Conservation (phyloP, 2,888 invertebrate species). For the Steinernema hermaphroditum region DNA sequence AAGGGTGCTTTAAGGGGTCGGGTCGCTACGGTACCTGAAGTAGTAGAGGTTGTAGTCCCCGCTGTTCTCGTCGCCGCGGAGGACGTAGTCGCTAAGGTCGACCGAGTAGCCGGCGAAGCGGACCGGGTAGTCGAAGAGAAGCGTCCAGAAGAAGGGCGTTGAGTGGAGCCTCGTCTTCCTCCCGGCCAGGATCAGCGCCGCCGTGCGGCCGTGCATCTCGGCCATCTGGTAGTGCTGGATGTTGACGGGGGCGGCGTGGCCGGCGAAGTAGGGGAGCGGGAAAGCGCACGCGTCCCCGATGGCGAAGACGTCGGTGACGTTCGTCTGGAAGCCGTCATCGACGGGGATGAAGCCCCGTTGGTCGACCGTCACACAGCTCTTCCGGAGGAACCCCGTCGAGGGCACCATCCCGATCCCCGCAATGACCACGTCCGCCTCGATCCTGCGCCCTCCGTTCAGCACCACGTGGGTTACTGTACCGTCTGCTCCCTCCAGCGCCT, state of each 20-base stretch:
- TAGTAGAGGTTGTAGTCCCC: constrained; percentile 1
- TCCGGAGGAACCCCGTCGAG: background rate
- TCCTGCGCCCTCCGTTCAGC: background rate
- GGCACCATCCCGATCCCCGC: constrained; percentile 14
- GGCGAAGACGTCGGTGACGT: constrained; percentile 78
- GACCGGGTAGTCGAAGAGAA: constrained; percentile 5
- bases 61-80: background rate
- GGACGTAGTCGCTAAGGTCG: constrained; percentile 3
- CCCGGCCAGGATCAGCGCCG: background rate
- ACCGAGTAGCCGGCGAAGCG: constrained; percentile 2
- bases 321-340: constrained; percentile 72
- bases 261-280: constrained; percentile 75
- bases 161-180: background rate
- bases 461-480: constrained; percentile 8
- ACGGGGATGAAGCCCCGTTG: background rate
- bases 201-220: constrained; percentile 77
- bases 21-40: too few species aligned
- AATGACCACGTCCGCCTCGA: constrained; percentile 3
- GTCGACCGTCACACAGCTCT: background rate
- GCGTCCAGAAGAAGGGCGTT: constrained; percentile 4
- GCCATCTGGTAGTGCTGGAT: constrained; percentile 91
- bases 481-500: background rate
- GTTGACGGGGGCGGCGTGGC: constrained; percentile 68
- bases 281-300: constrained; percentile 91
- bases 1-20: too few species aligned